Base-by-base conservation (phyloP, 1,140 invertebrate species). In the Trichonephila clavipes region DNA sequence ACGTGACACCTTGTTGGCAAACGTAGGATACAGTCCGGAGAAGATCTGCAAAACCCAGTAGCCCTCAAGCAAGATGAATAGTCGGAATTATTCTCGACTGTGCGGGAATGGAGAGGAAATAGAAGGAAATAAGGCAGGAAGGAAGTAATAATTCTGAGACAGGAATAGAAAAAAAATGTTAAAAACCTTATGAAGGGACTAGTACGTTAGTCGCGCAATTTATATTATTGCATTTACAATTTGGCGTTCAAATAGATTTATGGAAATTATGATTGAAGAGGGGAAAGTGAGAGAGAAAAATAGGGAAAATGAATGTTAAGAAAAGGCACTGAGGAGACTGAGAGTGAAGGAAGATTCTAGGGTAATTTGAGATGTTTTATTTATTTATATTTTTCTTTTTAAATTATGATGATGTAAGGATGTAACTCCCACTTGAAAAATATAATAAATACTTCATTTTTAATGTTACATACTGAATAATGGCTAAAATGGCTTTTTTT, bases 221-320 rank as follows among this genome's bases (percentile, higher is more conserved):
- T 89, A 89, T 89, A 89, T 89, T 89, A 89, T 89, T 89, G 62
- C 87, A 89, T 66, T 89, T 89, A 89, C 87, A 89, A 89, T 89
- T 89, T 89, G 64, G 28, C 87, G 24, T 66, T 64, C 87, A 89
- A 89, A 89, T 89, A 62, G 87, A 72, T 89, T 89, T 89, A 89
- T 89, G 87, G 87, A 89, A 89, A 89, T 89, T 89, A 89, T 89
- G 87, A 89, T 89, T 89, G 87, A 89, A 89, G 87, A 89, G 62
- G 51, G 8, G 51, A 8, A 51, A 40, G 34, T 40, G 34, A 34
- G 19, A 34, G 19, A 16, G 3, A 58, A 14, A 16, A 40, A 19
- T 34, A 77, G 34, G 5, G n/a, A 62, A 62, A 34, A 19, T 14
- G 59, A 24, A 64, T 64, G 34, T 40, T 40, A 61, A 59, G 85